Evolutionary conservation across 2,888 invertebrate species (phyloP).

Genomic region (Callinectes sapidus): DNA sequence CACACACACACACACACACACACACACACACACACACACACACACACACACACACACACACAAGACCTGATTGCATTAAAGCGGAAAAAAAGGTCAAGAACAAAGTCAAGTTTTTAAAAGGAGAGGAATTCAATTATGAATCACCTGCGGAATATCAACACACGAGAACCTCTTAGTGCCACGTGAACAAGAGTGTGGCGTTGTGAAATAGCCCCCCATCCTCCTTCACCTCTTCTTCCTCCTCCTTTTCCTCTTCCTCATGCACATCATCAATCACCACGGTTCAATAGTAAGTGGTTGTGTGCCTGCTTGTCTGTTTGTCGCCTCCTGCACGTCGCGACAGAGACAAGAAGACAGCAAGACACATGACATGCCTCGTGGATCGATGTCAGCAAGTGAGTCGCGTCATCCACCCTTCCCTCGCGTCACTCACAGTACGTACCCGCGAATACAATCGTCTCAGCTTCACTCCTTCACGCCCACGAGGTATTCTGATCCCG

Average conservation of each 20-base stretch:
- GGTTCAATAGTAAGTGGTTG: neutral
- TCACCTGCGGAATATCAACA: neutral
- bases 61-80: too few species aligned
- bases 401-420: neutral
- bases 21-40: too few species aligned
- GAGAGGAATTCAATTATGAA: neutral
- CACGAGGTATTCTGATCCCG: neutral
- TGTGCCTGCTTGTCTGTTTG: neutral
- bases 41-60: too few species aligned
- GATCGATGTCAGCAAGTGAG: neutral
- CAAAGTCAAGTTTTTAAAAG: too few species aligned
- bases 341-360: neutral
- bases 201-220: neutral
- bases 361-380: constrained; percentile 4
- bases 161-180: neutral
- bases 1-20: too few species aligned
- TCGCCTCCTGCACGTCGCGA: neutral
- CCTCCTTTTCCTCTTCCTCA: neutral
- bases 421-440: neutral
- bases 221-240: neutral
- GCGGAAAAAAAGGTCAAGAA: too few species aligned
- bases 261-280: neutral
- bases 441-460: constrained; percentile 7
- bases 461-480: neutral
- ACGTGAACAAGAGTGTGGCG: too few species aligned